Base-by-base conservation (phyloP, 1,140 invertebrate species). In the Teleopsis dalmanni region DNA sequence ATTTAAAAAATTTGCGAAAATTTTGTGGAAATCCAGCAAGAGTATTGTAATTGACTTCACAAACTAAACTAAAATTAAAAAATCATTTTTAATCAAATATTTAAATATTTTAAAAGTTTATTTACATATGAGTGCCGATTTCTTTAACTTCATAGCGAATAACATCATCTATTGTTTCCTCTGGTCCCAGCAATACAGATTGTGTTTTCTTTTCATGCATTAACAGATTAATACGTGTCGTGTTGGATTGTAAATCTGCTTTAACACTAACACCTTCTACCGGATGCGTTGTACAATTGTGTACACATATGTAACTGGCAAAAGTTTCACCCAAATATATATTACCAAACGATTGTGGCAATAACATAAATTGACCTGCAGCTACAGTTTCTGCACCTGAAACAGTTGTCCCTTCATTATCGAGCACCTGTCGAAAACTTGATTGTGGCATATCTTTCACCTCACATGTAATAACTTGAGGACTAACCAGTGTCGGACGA, bases 81-180 rank as follows among this genome's bases (percentile, higher is more conserved):
- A 47, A 29, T 4, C 11, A 13, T 35, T 13, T 14, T 45, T 16
- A 3, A 46, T 19, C 8, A 19, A n/a, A 22, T 22, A 26, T 43
- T 3, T 23, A 33, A 34, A 14, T 19, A 25, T 38, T 6, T 46
- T n/a, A 9, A 23, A 10, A 31, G 9, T 23, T 23, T 47, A 64
- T 78, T 75, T 77, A 92, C 83, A 98, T 95, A 63, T 98, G 95
- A 36, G 90, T 92, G 25, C 94, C 95, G 58, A 95, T 84, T 78
- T 98, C 95, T 75, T 96, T 98, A 5, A 98, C 92, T 81, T 98
- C 95, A 76, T 98, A 92, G 66, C 93, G 87, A 64, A 98, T 94
- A 14, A 98, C 87, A 75, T 95, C 85, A 75, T 95, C 92, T 13
- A 97, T 78, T 18, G 88, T 95, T 60, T 87, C 80, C 60, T 89